phyloP scores from a whole-genome alignment of 1,140 invertebrate species.

The Panagrolaimus sp. region DNA sequence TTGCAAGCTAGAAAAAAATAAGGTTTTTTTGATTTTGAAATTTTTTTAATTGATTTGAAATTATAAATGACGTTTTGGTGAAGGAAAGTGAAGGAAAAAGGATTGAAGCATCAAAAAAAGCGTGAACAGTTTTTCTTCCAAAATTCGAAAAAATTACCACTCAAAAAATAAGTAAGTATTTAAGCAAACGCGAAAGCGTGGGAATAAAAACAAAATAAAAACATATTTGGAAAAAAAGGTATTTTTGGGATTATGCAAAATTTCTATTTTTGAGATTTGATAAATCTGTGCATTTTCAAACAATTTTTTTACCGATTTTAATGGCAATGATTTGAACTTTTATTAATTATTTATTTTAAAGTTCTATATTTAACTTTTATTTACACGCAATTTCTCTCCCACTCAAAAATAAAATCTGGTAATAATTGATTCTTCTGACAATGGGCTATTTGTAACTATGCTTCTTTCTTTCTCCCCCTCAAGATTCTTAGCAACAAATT shows the following conservation, averaged over 20 bases:
- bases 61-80: background rate
- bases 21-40: background rate
- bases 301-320: background rate
- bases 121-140: background rate
- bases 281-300: background rate
- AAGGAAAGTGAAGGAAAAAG: conserved; percentile 1
- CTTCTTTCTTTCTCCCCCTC: too few species aligned
- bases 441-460: too few species aligned
- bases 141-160: conserved; percentile 21
- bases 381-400: too few species aligned
- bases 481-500: too few species aligned
- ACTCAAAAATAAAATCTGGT: too few species aligned
- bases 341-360: too few species aligned
- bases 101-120: conserved; percentile 13
- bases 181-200: conserved; percentile 19
- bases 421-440: too few species aligned
- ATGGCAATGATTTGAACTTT: background rate
- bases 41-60: background rate
- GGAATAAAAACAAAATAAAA: conserved; percentile 19
- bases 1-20: conserved; percentile 46
- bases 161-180: background rate
- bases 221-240: conserved; percentile 37
- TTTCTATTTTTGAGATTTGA: background rate
- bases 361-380: too few species aligned
- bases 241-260: conserved; percentile 3